Conservation (phyloP, 2,888 invertebrate species). For the Argyresthia goedartella region DNA sequence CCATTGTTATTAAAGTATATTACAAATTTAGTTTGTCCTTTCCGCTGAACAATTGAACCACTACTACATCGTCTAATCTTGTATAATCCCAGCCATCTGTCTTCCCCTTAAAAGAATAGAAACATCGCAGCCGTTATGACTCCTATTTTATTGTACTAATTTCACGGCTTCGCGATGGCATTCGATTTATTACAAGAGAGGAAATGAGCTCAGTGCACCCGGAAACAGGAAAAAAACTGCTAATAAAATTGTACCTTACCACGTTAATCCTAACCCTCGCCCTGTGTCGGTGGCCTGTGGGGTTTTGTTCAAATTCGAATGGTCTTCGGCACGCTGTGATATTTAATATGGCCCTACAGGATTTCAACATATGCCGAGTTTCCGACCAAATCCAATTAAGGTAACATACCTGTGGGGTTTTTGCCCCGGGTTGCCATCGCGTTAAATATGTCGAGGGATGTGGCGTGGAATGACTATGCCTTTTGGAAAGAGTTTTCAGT, state of each 20-base stretch:
- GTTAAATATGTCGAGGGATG: conserved; percentile 12
- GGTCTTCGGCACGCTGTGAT: not conserved
- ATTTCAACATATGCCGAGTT: conserved; percentile 8
- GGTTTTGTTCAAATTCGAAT: conserved; percentile 44
- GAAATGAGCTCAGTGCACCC: conserved; percentile 54
- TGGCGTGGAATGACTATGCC: not conserved
- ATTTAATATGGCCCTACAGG: not conserved
- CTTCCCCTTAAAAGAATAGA: not conserved
- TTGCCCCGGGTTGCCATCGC: conserved; percentile 11
- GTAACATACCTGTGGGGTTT: conserved; percentile 22
- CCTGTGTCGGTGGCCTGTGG: conserved; percentile 19
- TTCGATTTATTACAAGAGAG: conserved; percentile 54
- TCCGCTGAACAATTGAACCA: too few species aligned
- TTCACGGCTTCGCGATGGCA: conserved; percentile 40
- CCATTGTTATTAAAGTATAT: too few species aligned
- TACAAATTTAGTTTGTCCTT: too few species aligned
- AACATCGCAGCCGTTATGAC: conserved; percentile 17
- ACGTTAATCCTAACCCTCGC: conserved; percentile 57
- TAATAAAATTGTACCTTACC: conserved; percentile 60
- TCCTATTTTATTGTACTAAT: conserved; percentile 56
- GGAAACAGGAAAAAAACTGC: conserved; percentile 59
- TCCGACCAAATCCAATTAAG: conserved; percentile 30
- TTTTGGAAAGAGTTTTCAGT: not conserved
- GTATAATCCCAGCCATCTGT: too few species aligned
- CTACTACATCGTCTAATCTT: too few species aligned